Evolutionary conservation across 2,113 vertebrate genomes (phyloP).

Genomic region (Pelecanus crispus): DNA sequence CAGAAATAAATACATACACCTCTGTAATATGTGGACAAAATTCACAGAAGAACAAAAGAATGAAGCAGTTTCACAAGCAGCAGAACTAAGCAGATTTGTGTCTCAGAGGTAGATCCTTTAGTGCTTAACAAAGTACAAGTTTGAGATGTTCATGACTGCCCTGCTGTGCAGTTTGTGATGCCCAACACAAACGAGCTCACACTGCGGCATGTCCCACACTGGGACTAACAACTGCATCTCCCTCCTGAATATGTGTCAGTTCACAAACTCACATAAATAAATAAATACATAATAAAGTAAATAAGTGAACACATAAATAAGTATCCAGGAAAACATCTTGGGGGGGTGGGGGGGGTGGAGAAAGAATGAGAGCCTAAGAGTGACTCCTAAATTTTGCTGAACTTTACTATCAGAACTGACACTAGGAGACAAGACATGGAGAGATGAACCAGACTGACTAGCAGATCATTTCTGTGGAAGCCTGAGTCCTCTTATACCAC

Average conservation of each 20-base stretch:
- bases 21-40: accelerated
- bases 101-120: background rate
- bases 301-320: background rate
- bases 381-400: background rate
- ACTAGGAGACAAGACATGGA: background rate
- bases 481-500: background rate
- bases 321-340: background rate
- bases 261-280: background rate
- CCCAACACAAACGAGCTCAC: background rate
- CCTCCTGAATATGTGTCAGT: background rate
- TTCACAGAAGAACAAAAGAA: background rate
- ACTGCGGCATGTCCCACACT: accelerated
- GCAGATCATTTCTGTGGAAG: background rate
- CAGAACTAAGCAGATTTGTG: background rate
- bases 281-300: background rate
- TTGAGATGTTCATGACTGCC: background rate
- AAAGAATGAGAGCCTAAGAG: background rate
- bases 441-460: background rate
- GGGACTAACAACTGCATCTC: background rate
- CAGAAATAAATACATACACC: background rate
- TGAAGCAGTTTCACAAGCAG: background rate
- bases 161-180: background rate
- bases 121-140: background rate
- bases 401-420: background rate
- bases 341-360: no score